Conservation (phyloP, 2,888 invertebrate species). For the Apodemia zela region DNA sequence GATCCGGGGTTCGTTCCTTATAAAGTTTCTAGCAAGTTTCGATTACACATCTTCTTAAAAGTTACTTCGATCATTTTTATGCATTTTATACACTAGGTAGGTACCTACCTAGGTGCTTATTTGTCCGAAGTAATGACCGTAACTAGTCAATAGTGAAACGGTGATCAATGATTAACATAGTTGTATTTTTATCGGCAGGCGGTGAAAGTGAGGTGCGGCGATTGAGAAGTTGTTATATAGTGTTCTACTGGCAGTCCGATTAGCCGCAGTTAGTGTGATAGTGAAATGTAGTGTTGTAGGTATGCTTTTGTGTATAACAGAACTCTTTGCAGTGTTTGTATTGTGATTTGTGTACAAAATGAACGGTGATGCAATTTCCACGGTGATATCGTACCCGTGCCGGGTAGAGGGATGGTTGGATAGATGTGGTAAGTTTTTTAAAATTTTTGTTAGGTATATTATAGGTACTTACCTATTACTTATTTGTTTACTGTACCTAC, state of each 20-base stretch:
- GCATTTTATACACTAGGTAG: not conserved
- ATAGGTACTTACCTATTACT: too few species aligned
- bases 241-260: constrained; percentile 29
- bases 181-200: constrained; percentile 56
- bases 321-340: constrained; percentile 41
- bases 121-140: constrained; percentile 13
- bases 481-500: too few species aligned
- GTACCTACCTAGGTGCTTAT: too few species aligned
- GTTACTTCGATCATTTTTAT: not conserved
- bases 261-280: constrained; percentile 36
- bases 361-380: constrained; percentile 50
- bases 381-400: constrained; percentile 64
- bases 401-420: constrained; percentile 73
- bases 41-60: not conserved
- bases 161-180: constrained; percentile 29
- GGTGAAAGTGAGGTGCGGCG: constrained; percentile 68
- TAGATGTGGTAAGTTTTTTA: constrained; percentile 69
- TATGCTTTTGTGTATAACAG: constrained; percentile 31
- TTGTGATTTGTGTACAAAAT: constrained; percentile 50
- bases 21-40: not conserved
- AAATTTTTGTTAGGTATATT: too few species aligned
- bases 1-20: not conserved
- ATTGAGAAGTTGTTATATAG: constrained; percentile 39
- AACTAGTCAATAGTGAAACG: constrained; percentile 18
- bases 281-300: constrained; percentile 50